Base-by-base conservation (phyloP, 1,140 invertebrate species). In the Brachionus asplanchnoidis region DNA sequence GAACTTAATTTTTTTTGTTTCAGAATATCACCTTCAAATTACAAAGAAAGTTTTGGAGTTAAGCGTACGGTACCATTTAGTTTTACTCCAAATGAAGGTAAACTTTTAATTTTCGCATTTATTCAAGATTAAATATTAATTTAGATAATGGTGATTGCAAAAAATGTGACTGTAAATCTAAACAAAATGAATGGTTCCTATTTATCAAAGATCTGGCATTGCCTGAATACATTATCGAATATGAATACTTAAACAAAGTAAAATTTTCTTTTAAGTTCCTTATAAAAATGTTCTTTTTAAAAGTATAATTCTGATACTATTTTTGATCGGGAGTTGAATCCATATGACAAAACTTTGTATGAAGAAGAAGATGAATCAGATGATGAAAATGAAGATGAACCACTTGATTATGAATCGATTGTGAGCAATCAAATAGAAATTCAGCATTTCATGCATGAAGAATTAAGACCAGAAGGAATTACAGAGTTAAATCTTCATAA, bases 171-270 rank as follows among this genome's bases (percentile, higher is more conserved):
- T 90, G 89, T 84, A 88, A 86, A 84, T 75, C 87, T 26, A 83
- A 88, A 40, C 89, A 90, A 85, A 88, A 87, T 86, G 89, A 90
- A 84, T 90, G 89, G 89, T 89, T 89, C 82, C 86, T 90, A 66
- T 90, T 90, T 85, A 87, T 89, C 75, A 86, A 88, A 84, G 87
- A 89, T 46, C 85, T 89, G 40, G 89, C 89, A 12, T 86, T 89
- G 17, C 89, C 89, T 26, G 89, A 90, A 85, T 90, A 90, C 85
- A 87, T 90, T 12, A 86, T 90, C 26, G 88, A 90, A 53, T 89
- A 87, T 88, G 89, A 90, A 86, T 90, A 90, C 84, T 84, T 89
- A 11, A 89, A 87, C 44, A 88, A 87, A 87, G 89, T 89, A 87
- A 86, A 82, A 86, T 12, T 12, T 17, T n/a, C 26, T 68, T 44